A percentile compares a stretch with the other conserved stretches of the same genome.
Conservation (phyloP, 2,888 invertebrate species). For the Apocheima hispidaria region DNA sequence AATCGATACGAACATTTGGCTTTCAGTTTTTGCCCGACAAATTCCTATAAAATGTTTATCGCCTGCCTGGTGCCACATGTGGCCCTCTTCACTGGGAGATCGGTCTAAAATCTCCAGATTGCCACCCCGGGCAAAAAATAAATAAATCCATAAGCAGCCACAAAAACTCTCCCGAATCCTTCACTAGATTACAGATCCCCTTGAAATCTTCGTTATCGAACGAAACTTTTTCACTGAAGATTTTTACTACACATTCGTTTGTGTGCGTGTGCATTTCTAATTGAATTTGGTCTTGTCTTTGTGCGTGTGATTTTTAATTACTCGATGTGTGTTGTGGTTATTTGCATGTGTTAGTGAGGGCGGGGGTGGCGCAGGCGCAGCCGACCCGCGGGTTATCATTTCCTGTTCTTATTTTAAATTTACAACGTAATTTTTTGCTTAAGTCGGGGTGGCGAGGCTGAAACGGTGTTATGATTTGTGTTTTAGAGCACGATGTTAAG, state of each 20-base stretch:
- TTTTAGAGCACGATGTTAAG: conserved; percentile 29
- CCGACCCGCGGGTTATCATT: conserved; percentile 84
- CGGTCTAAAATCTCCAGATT: conserved; percentile 85
- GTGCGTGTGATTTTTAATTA: conserved; percentile 54
- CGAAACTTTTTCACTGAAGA: conserved; percentile 49
- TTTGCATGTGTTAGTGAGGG: conserved; percentile 54
- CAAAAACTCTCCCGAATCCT: conserved; percentile 82
- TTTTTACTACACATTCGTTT: conserved; percentile 37
- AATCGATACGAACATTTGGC: conserved; percentile 81
- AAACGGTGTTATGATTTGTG: conserved; percentile 52
- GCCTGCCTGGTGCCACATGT: conserved; percentile 77
- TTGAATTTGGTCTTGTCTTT: conserved; percentile 30
- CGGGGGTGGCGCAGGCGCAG: conserved; percentile 65
- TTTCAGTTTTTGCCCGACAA: conserved; percentile 80
- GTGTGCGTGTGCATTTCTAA: conserved; percentile 31
- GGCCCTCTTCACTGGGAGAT: conserved; percentile 78
- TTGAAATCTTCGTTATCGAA: conserved; percentile 78
- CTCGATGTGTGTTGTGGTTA: conserved; percentile 43
- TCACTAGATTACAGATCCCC: conserved; percentile 74
- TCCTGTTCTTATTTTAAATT: conserved; percentile 85
- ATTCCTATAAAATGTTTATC: conserved; percentile 87
- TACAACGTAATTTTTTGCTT: conserved; percentile 79
- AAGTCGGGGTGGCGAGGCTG: conserved; percentile 60
- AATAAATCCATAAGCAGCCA: conserved; percentile 77
- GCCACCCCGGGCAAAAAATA: conserved; percentile 85